phyloP scores from a whole-genome alignment of 1,140 invertebrate species.

The Drosophila miranda region DNA sequence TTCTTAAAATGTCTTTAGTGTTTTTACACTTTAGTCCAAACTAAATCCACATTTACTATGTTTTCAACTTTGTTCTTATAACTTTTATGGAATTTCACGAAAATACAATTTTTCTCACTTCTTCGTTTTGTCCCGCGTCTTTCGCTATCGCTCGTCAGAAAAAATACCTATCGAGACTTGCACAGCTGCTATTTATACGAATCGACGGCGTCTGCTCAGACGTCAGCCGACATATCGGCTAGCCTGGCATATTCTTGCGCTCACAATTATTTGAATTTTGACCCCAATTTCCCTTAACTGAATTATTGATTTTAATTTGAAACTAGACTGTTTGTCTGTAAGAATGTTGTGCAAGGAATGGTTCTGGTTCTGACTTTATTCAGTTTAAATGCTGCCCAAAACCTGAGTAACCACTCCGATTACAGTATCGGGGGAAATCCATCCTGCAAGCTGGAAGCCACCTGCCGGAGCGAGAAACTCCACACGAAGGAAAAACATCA shows the following conservation, averaged over 20 bases:
- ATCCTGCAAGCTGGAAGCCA: no score
- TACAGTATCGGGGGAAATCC: no score
- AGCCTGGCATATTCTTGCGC: conserved; percentile 50
- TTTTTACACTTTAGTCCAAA: conserved; percentile 34
- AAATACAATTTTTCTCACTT: conserved; percentile 40
- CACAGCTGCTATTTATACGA: conserved; percentile 64
- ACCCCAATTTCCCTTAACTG: no score
- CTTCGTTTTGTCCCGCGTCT: conserved; percentile 7
- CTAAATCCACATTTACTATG: conserved; percentile 19
- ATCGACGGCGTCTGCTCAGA: not conserved
- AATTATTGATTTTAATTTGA: no score
- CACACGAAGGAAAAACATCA: no score
- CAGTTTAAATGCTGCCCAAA: no score
- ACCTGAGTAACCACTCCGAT: no score
- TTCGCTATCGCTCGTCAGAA: conserved; percentile 41
- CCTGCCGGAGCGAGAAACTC: no score
- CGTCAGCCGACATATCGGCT: conserved; percentile 38
- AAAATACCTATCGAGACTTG: conserved; percentile 50
- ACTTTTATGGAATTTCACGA: conserved; percentile 37
- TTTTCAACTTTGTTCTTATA: no score
- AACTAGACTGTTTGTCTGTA: no score
- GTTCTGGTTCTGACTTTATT: no score
- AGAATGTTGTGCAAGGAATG: no score
- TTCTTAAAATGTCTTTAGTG: conserved; percentile 7
- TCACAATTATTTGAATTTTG: conserved; percentile 14